Percentiles rank a stretch among this genome's conserved stretches.
phyloP scores from a whole-genome alignment of 2,888 invertebrate genomes.

The Pammene aurita region DNA sequence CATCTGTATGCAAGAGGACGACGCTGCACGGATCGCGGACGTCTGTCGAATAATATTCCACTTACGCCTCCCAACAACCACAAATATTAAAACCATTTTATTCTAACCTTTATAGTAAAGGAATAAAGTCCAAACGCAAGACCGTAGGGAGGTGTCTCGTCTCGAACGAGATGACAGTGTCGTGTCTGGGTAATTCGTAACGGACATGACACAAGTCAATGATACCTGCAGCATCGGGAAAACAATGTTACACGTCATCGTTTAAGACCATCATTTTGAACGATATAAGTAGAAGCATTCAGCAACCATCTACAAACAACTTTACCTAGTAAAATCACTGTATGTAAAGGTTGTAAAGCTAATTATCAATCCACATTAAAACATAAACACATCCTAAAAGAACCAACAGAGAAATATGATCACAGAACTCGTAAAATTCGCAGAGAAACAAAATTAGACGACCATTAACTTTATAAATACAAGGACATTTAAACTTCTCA shows the following conservation, averaged over 20 bases:
- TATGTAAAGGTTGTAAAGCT: too few species aligned
- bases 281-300: background rate
- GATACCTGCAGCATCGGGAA: conserved; percentile 29
- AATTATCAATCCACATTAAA: too few species aligned
- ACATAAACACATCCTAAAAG: too few species aligned
- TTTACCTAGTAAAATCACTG: too few species aligned
- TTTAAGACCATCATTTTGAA: conserved; percentile 8
- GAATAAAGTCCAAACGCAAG: conserved; percentile 1
- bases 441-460: too few species aligned
- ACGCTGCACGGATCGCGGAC: conserved; percentile 48
- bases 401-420: too few species aligned
- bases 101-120: conserved; percentile 18
- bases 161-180: conserved; percentile 36
- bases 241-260: conserved; percentile 25
- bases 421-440: too few species aligned
- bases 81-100: background rate
- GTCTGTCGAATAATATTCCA: conserved; percentile 52
- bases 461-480: background rate
- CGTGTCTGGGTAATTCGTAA: conserved; percentile 43
- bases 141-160: conserved; percentile 19
- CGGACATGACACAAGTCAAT: conserved; percentile 45
- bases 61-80: conserved; percentile 43
- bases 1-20: conserved; percentile 56
- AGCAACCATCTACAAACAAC: background rate
- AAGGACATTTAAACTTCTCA: background rate